These are phyloP conservation scores for Eurytoma californica DNA, from an alignment of 2,888 invertebrate genomes.

Conservation along the genomic window DNA sequence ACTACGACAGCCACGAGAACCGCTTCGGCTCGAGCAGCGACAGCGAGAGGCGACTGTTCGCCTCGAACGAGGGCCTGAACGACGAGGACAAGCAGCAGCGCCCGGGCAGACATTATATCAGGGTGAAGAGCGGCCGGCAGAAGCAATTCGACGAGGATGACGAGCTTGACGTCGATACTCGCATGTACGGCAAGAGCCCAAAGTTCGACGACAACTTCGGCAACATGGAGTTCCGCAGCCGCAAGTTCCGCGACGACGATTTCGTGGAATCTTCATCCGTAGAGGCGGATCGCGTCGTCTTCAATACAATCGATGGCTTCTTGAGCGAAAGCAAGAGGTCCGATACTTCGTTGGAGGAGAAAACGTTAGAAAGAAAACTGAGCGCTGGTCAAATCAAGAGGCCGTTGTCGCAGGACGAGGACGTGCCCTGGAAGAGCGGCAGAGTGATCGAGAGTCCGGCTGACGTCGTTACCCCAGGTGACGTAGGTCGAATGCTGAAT, in stretches of 20 bases:
- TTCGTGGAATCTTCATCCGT: conserved; percentile 2
- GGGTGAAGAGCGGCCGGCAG: conserved; percentile 69
- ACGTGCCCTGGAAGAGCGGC: conserved; percentile 70
- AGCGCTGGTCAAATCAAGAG: conserved; percentile 70
- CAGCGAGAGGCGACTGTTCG: conserved; percentile 67
- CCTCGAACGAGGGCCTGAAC: conserved; percentile 67
- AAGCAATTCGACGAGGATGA: conserved; percentile 69
- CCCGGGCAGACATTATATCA: conserved; percentile 63
- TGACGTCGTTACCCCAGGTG: conserved; percentile 68
- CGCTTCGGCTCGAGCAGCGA: conserved; percentile 69
- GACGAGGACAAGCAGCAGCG: conserved; percentile 61
- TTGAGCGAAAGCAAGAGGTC: conserved; percentile 60
- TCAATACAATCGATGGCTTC: conserved; percentile 71
- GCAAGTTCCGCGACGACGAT: conserved; percentile 17
- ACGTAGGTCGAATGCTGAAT: conserved; percentile 74
- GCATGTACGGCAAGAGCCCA: conserved; percentile 72
- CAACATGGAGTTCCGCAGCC: conserved; percentile 57
- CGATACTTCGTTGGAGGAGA: conserved; percentile 46
- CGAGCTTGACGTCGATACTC: conserved; percentile 69
- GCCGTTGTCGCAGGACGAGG: conserved; percentile 70
- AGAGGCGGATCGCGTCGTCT: conserved; percentile 67
- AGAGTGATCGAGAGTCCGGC: conserved; percentile 65
- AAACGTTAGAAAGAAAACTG: conserved; percentile 68
- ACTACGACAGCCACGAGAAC: conserved; percentile 59
- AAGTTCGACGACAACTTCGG: conserved; percentile 71